Evolutionary conservation across 2,888 invertebrate species (phyloP).

Genomic region (Ectemnius lituratus): DNA sequence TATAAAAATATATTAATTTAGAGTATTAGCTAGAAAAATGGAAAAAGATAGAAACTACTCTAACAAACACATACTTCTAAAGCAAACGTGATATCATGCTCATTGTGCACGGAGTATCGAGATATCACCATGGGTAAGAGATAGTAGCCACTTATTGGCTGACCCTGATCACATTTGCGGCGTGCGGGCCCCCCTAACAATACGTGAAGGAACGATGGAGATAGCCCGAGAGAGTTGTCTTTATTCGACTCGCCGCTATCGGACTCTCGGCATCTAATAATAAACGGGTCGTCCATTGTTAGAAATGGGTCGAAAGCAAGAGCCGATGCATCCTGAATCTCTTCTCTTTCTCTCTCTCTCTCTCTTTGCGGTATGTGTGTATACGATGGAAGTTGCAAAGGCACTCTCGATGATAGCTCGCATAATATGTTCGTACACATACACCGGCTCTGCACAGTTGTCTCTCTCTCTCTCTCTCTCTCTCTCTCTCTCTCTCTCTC

Average conservation of each 20-base stretch:
- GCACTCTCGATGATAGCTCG: constrained; percentile 15
- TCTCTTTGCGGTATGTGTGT: background rate
- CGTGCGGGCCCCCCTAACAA: too few species aligned
- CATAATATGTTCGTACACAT: constrained; percentile 27
- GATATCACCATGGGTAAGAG: background rate
- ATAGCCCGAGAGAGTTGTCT: constrained; percentile 36
- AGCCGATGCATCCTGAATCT: background rate
- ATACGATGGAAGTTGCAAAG: background rate
- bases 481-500: too few species aligned
- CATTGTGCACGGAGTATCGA: too few species aligned
- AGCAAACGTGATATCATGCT: background rate
- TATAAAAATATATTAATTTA: too few species aligned
- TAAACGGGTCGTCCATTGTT: constrained; percentile 63
- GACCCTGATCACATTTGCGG: constrained; percentile 5
- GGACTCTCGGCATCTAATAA: constrained; percentile 53
- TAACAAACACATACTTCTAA: background rate
- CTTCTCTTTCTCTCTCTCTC: constrained; percentile 3
- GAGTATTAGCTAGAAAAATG: background rate
- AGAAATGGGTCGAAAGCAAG: constrained; percentile 58
- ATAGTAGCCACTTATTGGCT: background rate
- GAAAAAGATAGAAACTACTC: background rate
- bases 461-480: too few species aligned
- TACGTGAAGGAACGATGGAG: too few species aligned
- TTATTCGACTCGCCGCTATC: constrained; percentile 48
- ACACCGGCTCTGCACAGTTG: background rate